These are phyloP conservation scores for Peromyscus californicus DNA, from an alignment of 2,113 vertebrate species.

Conservation along the genomic window DNA sequence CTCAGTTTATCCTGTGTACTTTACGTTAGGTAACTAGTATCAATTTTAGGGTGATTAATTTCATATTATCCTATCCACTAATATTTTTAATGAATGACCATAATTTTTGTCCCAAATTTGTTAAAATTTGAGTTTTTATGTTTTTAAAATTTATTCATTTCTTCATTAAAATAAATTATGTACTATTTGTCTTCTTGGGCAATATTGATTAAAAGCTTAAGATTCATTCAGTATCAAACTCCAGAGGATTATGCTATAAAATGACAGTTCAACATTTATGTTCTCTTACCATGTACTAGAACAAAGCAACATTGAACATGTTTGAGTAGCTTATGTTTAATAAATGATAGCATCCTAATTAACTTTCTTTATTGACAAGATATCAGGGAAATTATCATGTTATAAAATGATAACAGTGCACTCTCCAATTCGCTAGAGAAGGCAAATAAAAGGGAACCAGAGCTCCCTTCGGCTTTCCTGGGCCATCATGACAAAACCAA, in stretches of 20 bases:
- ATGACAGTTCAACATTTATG: slow-evolving; percentile 1
- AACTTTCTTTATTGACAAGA: slow-evolving; percentile 43
- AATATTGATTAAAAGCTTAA: slow-evolving; percentile 7
- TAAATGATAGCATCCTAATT: slow-evolving; percentile 34
- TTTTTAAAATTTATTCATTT: slow-evolving; percentile 22
- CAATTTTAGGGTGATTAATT: not conserved
- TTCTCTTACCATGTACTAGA: slow-evolving; percentile 43
- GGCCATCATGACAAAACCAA: not conserved
- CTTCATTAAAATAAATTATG: not conserved
- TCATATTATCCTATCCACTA: not conserved
- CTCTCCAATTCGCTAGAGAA: not conserved
- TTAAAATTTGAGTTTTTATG: slow-evolving; percentile 40
- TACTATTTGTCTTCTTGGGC: not conserved
- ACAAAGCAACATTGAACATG: slow-evolving; percentile 31
- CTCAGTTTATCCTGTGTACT: not conserved
- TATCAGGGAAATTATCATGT: not conserved
- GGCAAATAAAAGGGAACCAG: not conserved
- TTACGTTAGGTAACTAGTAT: not conserved
- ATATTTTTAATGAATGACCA: not conserved
- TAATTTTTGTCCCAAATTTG: not conserved
- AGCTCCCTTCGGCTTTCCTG: not conserved
- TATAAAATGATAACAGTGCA: slow-evolving; percentile 11
- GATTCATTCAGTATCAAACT: not conserved
- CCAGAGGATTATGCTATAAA: not conserved
- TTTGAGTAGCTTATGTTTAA: slow-evolving; percentile 43